Conservation (phyloP, 2,888 invertebrate genomes). For the Sphaerophoria taeniata region DNA sequence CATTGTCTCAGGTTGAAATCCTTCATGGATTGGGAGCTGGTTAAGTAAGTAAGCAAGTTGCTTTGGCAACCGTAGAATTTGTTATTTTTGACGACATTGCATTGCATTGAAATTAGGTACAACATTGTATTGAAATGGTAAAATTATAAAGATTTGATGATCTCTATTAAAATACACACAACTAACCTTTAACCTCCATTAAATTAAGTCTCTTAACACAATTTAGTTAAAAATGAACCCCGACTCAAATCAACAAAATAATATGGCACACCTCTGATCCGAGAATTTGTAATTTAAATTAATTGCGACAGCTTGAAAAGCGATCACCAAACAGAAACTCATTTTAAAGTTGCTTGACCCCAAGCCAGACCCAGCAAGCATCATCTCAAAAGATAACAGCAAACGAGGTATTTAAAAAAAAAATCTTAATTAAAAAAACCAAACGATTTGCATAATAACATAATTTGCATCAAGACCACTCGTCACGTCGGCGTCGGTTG, state of each 20-base stretch:
- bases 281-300: slow-evolving; percentile 12
- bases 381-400: slow-evolving; percentile 6
- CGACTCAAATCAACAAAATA: background rate
- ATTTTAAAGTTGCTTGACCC: slow-evolving; percentile 54
- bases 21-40: too few species aligned
- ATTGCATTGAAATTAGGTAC: too few species aligned
- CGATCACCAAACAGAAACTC: slow-evolving; percentile 12
- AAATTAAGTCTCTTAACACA: background rate
- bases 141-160: too few species aligned
- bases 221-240: background rate
- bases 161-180: too few species aligned
- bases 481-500: too few species aligned
- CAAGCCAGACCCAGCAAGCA: background rate
- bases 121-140: too few species aligned
- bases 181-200: background rate
- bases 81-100: too few species aligned
- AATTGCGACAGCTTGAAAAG: slow-evolving; percentile 20
- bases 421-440: background rate
- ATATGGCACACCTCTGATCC: slow-evolving; percentile 26
- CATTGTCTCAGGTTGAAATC: too few species aligned
- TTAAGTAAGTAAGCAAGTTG: too few species aligned
- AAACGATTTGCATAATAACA: slow-evolving; percentile 22
- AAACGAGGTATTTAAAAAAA: background rate
- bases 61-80: too few species aligned
- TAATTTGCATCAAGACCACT: slow-evolving; percentile 16